Base-by-base conservation (phyloP, 1,140 invertebrate species). In the Agraylea sexmaculata region DNA sequence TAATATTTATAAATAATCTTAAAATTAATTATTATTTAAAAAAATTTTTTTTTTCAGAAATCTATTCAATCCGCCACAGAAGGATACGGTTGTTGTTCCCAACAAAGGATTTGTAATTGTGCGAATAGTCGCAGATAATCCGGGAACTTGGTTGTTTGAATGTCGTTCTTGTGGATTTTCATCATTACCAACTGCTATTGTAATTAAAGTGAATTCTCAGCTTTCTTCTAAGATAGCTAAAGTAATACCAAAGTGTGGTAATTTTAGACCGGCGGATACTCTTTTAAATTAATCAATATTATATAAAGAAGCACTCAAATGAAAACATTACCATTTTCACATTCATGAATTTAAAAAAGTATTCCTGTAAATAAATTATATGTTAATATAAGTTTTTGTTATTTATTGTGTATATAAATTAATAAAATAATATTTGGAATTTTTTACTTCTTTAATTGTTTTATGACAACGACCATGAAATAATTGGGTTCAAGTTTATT, bases 61-160 rank as follows among this genome's bases (percentile, higher is more conserved):
- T 39, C 29, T 57, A 1, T 47, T 50, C 43, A 64, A 59, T 40
- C 70, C 54, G 13, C 59, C 65, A 12, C 32, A 59, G 4, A 76
- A 75, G 45, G 72, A 76, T 48, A 74, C 71, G 7, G 53, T 75
- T 5, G 53, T 55, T 0, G 64, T 76, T 1, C 71, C 71, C 2
- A 67, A 64, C 30, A 71, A 71, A 45, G 71, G 72, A 2, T 69
- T 68, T 48, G 61, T 60, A 1, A 64, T 74, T 11, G 51, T 73
- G 2, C 49, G 72, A 40, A 55, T 75, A 22, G 54, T 53, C 11
- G 62, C 67, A 2, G 58, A 68, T 16, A 65, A 68, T 43, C 67
- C 70, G 2, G 68, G 70, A 12, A 56, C 56, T 18, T 70, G 66
- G 68, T 37, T 70, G 25, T 43, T 69, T 22, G 65, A 70, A 40